Conservation (phyloP, 2,797 vertebrate species). For the Catamblyrhynchus diadema region DNA sequence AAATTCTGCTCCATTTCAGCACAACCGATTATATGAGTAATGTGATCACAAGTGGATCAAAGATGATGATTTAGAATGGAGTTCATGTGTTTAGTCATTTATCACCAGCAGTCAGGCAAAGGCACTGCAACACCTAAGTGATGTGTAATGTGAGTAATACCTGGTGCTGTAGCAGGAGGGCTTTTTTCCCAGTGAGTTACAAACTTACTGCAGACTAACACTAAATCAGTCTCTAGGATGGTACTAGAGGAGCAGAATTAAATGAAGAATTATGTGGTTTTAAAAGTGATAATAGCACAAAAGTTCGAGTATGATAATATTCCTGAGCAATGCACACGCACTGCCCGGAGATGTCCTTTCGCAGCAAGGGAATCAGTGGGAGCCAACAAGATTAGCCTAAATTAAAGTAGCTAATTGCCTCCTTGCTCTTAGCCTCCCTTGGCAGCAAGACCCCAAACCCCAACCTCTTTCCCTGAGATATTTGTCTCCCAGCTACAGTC, state of each 20-base stretch:
- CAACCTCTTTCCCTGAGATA: background rate
- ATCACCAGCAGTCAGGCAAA: background rate
- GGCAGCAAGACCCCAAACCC: background rate
- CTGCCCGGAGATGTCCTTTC: accelerated
- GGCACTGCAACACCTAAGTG: background rate
- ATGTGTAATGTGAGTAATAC: background rate
- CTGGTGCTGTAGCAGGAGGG: background rate
- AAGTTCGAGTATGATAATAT: background rate
- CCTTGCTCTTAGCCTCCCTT: background rate
- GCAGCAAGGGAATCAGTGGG: background rate
- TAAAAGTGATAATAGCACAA: background rate
- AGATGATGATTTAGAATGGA: background rate
- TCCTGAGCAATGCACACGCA: background rate
- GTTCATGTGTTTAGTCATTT: constrained; percentile 32
- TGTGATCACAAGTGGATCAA: constrained; percentile 27
- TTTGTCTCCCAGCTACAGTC: background rate
- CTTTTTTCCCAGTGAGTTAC: background rate
- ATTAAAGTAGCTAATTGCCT: background rate
- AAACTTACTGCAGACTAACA: background rate
- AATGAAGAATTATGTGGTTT: background rate
- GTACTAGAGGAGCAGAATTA: background rate
- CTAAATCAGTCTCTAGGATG: background rate
- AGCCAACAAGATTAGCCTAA: background rate
- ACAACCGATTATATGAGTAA: constrained; percentile 26
- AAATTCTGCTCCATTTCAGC: constrained; percentile 9